phyloP scores from a whole-genome alignment of 23 tunicate genomes.

The Styela clava region DNA sequence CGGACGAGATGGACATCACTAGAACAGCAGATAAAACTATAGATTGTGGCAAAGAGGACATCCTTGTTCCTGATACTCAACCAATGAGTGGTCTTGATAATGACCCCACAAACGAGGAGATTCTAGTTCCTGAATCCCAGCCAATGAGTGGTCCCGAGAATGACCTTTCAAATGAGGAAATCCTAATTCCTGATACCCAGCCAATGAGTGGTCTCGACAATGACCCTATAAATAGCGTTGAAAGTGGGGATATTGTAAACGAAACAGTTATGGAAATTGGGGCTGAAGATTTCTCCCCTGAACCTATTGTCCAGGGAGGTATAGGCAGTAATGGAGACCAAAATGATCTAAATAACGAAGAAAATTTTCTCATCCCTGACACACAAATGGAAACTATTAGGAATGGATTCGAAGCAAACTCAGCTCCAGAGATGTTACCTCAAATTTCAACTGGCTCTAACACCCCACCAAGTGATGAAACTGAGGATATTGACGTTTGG shows the following conservation, averaged over 20 bases:
- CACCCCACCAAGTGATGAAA: neutral
- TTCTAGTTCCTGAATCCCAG: neutral
- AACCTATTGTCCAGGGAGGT: neutral
- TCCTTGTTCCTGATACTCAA: neutral
- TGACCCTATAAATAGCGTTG: neutral
- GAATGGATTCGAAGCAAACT: neutral
- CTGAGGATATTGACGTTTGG: neutral
- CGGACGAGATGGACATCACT: neutral
- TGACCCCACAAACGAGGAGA: neutral
- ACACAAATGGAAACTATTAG: neutral
- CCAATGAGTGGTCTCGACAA: no score
- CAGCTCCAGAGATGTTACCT: neutral
- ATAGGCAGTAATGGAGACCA: neutral
- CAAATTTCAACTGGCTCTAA: neutral
- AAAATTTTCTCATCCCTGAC: neutral
- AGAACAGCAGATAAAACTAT: neutral
- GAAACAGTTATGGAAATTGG: neutral
- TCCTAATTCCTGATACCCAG: neutral
- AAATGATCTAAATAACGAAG: neutral
- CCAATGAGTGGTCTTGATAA: neutral
- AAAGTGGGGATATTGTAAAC: neutral
- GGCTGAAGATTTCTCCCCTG: neutral
- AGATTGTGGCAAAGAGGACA: neutral
- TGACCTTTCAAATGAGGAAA: neutral
- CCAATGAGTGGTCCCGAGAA: neutral